Conservation (phyloP, 2,888 invertebrate genomes). For the Pristionchus exspectatus region DNA sequence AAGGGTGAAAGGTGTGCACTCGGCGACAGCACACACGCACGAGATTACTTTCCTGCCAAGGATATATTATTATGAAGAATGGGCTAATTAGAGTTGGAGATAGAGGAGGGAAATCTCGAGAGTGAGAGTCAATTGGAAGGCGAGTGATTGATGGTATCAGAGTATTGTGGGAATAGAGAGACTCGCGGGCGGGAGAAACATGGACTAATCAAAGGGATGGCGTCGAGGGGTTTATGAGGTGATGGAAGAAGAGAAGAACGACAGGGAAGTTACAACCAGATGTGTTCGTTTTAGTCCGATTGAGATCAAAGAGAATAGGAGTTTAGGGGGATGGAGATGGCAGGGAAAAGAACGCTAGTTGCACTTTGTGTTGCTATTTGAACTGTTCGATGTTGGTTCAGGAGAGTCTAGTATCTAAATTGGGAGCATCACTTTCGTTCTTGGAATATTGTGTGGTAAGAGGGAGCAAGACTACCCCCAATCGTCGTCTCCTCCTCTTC, state of each 20-base stretch:
- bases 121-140: not conserved
- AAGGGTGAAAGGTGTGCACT: not conserved
- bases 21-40: not conserved
- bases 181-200: not conserved
- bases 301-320: slow-evolving; percentile 23
- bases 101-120: not conserved
- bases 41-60: slow-evolving; percentile 29
- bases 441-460: not conserved
- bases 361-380: not conserved
- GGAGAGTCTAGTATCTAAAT: not conserved
- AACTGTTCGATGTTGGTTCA: not conserved
- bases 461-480: not conserved
- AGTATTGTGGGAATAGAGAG: not conserved
- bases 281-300: not conserved
- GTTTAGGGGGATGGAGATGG: not conserved
- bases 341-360: not conserved
- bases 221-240: slow-evolving; percentile 26
- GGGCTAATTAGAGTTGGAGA: slow-evolving; percentile 17
- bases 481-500: slow-evolving; percentile 25
- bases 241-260: not conserved
- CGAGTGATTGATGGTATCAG: slow-evolving; percentile 39
- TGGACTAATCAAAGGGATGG: slow-evolving; percentile 6
- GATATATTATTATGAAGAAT: slow-evolving; percentile 47
- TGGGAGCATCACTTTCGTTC: not conserved
- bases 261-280: slow-evolving; percentile 8